These are phyloP conservation scores for Leucoptera coffeella DNA, from an alignment of 2,888 invertebrate genomes.

Conservation along the genomic window DNA sequence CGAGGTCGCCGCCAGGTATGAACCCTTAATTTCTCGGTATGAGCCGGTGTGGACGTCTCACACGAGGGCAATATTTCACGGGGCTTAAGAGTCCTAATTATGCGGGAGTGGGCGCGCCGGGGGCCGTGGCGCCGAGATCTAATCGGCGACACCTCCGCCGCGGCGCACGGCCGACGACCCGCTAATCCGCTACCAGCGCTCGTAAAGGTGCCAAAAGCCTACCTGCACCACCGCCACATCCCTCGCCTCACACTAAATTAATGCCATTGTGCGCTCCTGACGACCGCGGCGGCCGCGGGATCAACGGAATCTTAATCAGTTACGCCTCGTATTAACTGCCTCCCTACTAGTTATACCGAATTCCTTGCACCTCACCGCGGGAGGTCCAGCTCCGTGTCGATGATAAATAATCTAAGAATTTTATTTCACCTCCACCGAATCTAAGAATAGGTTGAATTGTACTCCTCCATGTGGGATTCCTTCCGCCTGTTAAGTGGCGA, in stretches of 20 bases:
- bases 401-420: too few species aligned
- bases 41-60: slow-evolving; percentile 12
- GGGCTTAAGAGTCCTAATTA: slow-evolving; percentile 37
- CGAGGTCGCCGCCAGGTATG: too few species aligned
- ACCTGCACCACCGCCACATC: slow-evolving; percentile 43
- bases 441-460: too few species aligned
- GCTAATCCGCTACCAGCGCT: slow-evolving; percentile 18
- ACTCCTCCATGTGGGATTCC: too few species aligned
- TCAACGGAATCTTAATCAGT: slow-evolving; percentile 3
- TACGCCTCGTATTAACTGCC: slow-evolving; percentile 1
- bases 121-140: slow-evolving; percentile 25
- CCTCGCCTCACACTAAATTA: slow-evolving; percentile 43
- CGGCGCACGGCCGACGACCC: slow-evolving; percentile 6
- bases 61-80: slow-evolving; percentile 37
- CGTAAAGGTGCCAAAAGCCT: slow-evolving; percentile 48
- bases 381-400: too few species aligned
- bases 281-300: slow-evolving; percentile 9
- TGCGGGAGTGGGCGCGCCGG: slow-evolving; percentile 13
- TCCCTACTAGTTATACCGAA: too few species aligned
- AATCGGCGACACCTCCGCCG: slow-evolving; percentile 17
- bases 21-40: slow-evolving; percentile 35
- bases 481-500: too few species aligned
- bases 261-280: slow-evolving; percentile 31
- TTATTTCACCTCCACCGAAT: too few species aligned
- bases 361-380: slow-evolving; percentile 2